Evolutionary conservation across 30 jellyfish, hydroid and myxozoan genomes (phyloP), one percentile per base, ranked within the genome.

Genomic region (Cassiopea andromeda): DNA sequence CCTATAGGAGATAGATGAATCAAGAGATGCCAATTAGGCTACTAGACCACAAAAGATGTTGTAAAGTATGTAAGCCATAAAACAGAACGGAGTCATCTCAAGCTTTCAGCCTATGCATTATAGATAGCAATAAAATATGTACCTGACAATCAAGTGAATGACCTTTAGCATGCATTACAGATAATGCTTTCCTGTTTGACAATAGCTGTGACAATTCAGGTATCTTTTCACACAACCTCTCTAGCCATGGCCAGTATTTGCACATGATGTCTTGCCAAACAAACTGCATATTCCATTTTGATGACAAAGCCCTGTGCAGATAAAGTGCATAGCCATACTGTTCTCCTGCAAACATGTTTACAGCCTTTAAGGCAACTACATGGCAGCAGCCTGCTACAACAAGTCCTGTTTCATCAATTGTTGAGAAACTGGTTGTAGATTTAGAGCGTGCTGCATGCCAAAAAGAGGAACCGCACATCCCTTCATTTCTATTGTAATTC

Each of bases 261-360:
- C 87, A 47, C 87, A 78, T 78, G 49, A 78, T 78, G 49, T 78
- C 87, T 50, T 78, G 87, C 87, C 87, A 48, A 5, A 78, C 19
- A 78, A 78, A 78, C 59, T 17, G 2, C n/a, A 78, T 54, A 61
- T 14, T 57, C 17, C 49, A n/a, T 58, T 49, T 43, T 12, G 18
- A 68, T 12, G 38, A 10, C 15, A 81, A 75, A 47, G 47, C 48
- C 46, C 61, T 64, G 46, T 81, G 89, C 1, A 81, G 78, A 60
- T 60, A 81, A 10, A 81, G 69, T 5, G 89, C 80, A 67, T 81
- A 81, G 44, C 89, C 89, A 81, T 81, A 81, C 9, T 81, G 89
- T 59, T 81, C 89, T 2, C 89, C 89, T 60, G 89, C 89, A 81
- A 81, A 81, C 89, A 81, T 81, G 46, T 81, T 81, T 70, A 81